Evolutionary conservation across 2,113 vertebrate species (phyloP).

Genomic region (Platycercus adscitus): DNA sequence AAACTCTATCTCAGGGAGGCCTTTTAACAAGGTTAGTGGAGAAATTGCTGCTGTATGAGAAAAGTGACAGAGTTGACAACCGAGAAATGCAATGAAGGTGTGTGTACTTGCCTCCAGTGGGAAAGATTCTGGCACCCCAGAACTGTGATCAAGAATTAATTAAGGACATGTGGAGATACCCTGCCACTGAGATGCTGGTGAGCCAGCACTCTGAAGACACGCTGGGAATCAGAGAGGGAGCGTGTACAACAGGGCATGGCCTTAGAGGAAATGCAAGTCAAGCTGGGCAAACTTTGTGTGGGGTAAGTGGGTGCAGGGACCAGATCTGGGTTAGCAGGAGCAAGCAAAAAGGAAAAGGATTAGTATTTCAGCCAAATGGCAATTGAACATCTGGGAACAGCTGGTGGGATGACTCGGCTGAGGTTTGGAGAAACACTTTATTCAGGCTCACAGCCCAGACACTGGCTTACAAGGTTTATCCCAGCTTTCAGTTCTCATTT

Average conservation of each 20-base stretch:
- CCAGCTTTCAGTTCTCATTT: not conserved
- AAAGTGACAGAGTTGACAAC: not conserved
- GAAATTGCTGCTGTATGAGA: not conserved
- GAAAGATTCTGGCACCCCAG: not conserved
- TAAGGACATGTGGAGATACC: not conserved
- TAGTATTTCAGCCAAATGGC: not conserved
- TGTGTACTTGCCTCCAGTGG: not conserved
- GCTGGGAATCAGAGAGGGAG: not conserved
- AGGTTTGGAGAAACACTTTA: not conserved
- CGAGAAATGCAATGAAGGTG: not conserved
- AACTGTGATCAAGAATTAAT: not conserved
- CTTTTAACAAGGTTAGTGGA: not conserved
- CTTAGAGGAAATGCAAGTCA: not conserved
- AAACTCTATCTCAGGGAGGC: not conserved
- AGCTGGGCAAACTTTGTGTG: not conserved
- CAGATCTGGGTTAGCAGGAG: not conserved
- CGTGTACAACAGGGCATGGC: not conserved
- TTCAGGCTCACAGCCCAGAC: not conserved
- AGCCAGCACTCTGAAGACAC: not conserved
- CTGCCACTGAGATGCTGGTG: not conserved
- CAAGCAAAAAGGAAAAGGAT: not conserved
- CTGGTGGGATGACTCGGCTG: constrained; percentile 8
- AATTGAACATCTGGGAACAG: constrained; percentile 24
- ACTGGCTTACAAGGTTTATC: not conserved
- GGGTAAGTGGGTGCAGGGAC: not conserved